These are phyloP conservation scores for Coturnix japonica DNA, from an alignment of 2,113 vertebrate species.

Conservation along the genomic window DNA sequence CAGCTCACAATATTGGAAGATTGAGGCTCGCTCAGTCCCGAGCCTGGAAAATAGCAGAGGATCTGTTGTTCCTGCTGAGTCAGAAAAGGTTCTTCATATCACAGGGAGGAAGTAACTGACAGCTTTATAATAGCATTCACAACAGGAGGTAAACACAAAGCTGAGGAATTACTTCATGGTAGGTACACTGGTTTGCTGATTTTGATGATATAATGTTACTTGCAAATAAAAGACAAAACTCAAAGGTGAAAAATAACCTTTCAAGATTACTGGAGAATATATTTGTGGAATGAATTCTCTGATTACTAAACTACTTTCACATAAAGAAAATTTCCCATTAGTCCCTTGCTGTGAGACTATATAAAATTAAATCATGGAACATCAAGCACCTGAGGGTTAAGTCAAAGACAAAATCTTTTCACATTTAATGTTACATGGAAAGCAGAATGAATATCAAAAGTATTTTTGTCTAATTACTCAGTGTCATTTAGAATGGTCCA, in stretches of 20 bases:
- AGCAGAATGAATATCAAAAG: not conserved
- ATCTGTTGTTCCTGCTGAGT: not conserved
- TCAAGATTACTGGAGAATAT: not conserved
- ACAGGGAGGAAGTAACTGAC: not conserved
- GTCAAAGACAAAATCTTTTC: not conserved
- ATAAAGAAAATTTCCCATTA: not conserved
- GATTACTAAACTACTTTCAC: not conserved
- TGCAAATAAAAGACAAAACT: not conserved
- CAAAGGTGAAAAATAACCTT: not conserved
- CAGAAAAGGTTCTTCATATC: not conserved
- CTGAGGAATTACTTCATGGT: not conserved
- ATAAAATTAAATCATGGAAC: not conserved
- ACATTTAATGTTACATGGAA: not conserved
- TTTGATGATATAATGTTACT: not conserved
- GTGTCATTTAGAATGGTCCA: not conserved
- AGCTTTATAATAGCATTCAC: conserved; percentile 14
- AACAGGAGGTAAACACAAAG: conserved; percentile 5
- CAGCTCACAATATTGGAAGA: not conserved
- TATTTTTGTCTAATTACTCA: not conserved
- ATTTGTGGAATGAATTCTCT: not conserved
- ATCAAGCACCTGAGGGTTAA: not conserved
- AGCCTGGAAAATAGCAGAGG: not conserved
- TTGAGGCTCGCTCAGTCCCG: not conserved
- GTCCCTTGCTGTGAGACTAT: not conserved
- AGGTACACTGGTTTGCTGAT: not conserved